These are phyloP conservation scores for Digitonthophagus gazella DNA, from an alignment of 2,888 invertebrate species.

Conservation along the genomic window DNA sequence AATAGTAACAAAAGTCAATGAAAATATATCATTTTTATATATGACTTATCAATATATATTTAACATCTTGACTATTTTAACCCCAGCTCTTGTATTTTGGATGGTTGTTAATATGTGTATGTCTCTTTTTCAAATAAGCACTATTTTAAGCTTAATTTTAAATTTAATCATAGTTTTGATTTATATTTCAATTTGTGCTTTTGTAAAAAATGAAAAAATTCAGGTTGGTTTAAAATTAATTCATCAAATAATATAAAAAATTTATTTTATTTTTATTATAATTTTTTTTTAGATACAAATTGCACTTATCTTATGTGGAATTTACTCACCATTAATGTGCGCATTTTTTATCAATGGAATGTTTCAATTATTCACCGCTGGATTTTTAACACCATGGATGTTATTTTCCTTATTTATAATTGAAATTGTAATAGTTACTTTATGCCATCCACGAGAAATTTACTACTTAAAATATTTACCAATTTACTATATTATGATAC, in stretches of 20 bases:
- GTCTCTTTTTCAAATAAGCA: constrained; percentile 71
- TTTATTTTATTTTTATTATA: constrained; percentile 15
- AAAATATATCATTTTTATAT: constrained; percentile 82
- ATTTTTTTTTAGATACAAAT: constrained; percentile 59
- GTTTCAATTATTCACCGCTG: constrained; percentile 76
- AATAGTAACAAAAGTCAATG: constrained; percentile 77
- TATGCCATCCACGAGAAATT: constrained; percentile 79
- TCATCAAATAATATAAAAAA: not conserved
- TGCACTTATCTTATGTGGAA: constrained; percentile 72
- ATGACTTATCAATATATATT: constrained; percentile 65
- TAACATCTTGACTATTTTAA: not conserved
- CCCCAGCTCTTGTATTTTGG: not conserved
- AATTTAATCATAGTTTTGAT: constrained; percentile 67
- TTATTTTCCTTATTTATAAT: constrained; percentile 74
- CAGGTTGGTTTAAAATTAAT: constrained; percentile 26
- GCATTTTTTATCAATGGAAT: constrained; percentile 79
- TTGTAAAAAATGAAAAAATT: constrained; percentile 53
- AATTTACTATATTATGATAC: constrained; percentile 88
- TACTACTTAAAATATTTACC: constrained; percentile 70
- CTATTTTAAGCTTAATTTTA: constrained; percentile 62
- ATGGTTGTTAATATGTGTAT: constrained; percentile 83
- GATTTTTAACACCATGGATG: constrained; percentile 77
- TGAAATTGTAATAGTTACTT: constrained; percentile 64
- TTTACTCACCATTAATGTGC: constrained; percentile 84
- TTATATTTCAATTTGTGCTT: constrained; percentile 67